Evolutionary conservation across 2,113 vertebrate genomes (phyloP).

Genomic region (Enhydra lutris): DNA sequence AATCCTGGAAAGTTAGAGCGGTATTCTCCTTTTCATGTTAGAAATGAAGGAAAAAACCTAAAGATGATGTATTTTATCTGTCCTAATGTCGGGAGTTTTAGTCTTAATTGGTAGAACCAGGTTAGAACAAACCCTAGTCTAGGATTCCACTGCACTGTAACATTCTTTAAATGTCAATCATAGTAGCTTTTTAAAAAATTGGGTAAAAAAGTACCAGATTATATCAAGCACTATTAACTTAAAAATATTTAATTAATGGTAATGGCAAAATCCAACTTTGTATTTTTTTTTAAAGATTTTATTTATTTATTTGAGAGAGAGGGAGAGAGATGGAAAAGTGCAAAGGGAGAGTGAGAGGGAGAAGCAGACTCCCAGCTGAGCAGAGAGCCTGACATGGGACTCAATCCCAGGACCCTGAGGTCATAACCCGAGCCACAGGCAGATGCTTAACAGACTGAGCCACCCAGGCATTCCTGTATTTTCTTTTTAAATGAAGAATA

Average conservation of each 20-base stretch:
- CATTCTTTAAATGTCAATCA: not conserved
- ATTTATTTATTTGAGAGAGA: not conserved
- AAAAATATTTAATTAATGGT: not conserved
- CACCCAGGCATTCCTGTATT: not conserved
- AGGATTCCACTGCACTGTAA: not conserved
- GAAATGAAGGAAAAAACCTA: slow-evolving; percentile 18
- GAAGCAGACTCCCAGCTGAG: not conserved
- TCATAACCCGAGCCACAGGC: not conserved
- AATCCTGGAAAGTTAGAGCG: not conserved
- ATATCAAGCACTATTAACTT: not conserved
- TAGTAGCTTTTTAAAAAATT: not conserved
- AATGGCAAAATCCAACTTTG: not conserved
- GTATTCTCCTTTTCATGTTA: not conserved
- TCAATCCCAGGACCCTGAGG: not conserved
- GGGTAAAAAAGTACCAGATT: not conserved
- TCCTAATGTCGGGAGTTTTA: not conserved
- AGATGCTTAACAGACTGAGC: not conserved
- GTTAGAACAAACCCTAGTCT: not conserved
- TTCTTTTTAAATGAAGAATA: slow-evolving; percentile 21
- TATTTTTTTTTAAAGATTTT: not conserved
- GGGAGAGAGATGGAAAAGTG: not conserved
- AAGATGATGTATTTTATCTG: not conserved
- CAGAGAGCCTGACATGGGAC: not conserved
- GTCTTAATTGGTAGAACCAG: not conserved
- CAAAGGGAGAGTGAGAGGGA: not conserved